Conservation (phyloP, 2,113 vertebrate species). For the Eudyptes chrysolophus region DNA sequence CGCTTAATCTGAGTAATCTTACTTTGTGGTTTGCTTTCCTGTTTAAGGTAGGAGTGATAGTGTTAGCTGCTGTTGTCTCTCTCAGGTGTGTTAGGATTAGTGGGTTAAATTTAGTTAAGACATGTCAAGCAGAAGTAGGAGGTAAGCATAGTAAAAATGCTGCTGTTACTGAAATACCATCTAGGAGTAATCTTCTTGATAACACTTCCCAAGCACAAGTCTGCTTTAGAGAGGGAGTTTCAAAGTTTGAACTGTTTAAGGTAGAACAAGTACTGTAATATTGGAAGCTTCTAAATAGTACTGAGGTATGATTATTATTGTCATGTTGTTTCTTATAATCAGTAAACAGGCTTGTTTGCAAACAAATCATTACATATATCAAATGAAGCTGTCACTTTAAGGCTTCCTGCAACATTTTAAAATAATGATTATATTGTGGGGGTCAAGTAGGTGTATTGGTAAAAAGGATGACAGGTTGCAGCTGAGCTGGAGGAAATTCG, state of each 20-base stretch:
- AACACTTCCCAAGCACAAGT: background rate
- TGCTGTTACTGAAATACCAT: background rate
- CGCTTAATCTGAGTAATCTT: conserved; percentile 56
- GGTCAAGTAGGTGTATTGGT: background rate
- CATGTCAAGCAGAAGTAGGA: background rate
- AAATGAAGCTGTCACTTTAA: background rate
- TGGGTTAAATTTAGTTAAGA: conserved; percentile 63
- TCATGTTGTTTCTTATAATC: background rate
- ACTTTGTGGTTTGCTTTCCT: conserved; percentile 20
- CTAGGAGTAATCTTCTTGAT: background rate
- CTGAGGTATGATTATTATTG: background rate
- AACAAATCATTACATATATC: background rate
- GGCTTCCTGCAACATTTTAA: background rate
- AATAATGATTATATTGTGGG: background rate
- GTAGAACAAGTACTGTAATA: background rate
- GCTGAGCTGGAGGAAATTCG: conserved; percentile 16
- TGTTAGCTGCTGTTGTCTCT: background rate
- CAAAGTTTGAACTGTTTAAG: background rate
- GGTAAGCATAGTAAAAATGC: background rate
- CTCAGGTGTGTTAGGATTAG: conserved; percentile 65
- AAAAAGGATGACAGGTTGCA: background rate
- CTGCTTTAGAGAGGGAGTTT: background rate
- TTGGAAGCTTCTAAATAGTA: background rate
- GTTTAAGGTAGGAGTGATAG: conserved; percentile 12
- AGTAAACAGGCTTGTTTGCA: background rate